phyloP scores from a whole-genome alignment of 2,888 invertebrate species.

The Cataglyphis albicans region DNA sequence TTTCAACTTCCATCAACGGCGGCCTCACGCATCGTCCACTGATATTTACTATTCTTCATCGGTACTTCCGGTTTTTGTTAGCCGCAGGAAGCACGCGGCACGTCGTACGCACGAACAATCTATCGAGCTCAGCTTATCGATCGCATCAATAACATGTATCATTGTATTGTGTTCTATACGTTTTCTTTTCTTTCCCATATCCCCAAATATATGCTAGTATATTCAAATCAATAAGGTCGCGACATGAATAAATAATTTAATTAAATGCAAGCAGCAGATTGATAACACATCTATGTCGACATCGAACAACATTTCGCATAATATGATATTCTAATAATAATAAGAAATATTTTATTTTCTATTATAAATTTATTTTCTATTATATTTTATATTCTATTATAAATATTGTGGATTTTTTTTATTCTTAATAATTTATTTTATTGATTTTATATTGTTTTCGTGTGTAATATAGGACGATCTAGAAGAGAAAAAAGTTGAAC shows the following conservation, averaged over 20 bases:
- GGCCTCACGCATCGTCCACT: slow-evolving; percentile 64
- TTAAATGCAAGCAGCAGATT: not conserved
- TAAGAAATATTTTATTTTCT: not conserved
- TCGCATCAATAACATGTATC: slow-evolving; percentile 15
- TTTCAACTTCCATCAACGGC: slow-evolving; percentile 36
- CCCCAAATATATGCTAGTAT: not conserved
- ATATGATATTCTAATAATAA: not conserved
- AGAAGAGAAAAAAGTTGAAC: not conserved
- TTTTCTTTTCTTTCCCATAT: not conserved
- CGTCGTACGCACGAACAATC: slow-evolving; percentile 10
- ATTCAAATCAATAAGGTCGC: not conserved
- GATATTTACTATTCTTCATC: slow-evolving; percentile 80
- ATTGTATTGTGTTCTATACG: slow-evolving; percentile 10
- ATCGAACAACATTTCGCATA: not conserved
- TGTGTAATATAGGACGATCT: not conserved
- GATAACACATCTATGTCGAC: not conserved
- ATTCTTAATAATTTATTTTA: not conserved
- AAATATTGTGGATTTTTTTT: not conserved
- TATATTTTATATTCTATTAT: not conserved
- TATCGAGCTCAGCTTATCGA: slow-evolving; percentile 30
- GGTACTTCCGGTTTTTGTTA: slow-evolving; percentile 77
- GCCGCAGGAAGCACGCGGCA: slow-evolving; percentile 74
- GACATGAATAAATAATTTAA: not conserved
- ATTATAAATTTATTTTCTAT: not conserved
- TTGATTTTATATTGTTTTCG: not conserved